Evolutionary conservation across 2,888 invertebrate genomes (phyloP).

Genomic region (Nineta flava): DNA sequence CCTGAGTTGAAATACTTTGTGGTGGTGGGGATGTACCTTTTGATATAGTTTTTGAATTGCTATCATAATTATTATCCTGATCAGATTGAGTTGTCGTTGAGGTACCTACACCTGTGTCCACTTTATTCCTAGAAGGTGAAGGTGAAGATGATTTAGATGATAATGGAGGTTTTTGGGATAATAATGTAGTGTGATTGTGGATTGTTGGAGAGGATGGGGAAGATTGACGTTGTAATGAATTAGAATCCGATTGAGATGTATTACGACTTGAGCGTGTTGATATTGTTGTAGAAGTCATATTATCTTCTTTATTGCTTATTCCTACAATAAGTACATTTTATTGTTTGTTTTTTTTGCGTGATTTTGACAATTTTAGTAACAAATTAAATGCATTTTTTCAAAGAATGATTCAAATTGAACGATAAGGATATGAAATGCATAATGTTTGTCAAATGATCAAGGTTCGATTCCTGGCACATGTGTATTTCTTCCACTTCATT

Average conservation of each 20-base stretch:
- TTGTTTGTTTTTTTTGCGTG: neutral
- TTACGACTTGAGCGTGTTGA: neutral
- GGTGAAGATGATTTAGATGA: neutral
- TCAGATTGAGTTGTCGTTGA: conserved; percentile 3
- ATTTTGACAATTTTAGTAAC: no score
- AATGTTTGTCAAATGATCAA: no score
- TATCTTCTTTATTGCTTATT: conserved; percentile 5
- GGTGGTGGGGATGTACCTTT: conserved; percentile 77
- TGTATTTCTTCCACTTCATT: no score
- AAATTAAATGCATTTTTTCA: no score
- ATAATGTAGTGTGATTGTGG: neutral
- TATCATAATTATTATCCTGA: conserved; percentile 10
- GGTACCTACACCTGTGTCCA: conserved; percentile 3
- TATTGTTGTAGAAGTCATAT: neutral
- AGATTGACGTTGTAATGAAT: neutral
- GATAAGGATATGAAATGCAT: no score
- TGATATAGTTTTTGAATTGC: conserved; percentile 27
- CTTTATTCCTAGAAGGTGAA: neutral
- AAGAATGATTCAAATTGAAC: neutral
- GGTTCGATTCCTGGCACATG: no score
- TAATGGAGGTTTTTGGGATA: neutral
- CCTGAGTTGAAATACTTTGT: conserved; percentile 76
- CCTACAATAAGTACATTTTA: conserved; percentile 2
- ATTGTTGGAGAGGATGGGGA: neutral
- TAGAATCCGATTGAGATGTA: no score